Base-by-base conservation (phyloP, 2,888 invertebrate genomes). In the Periphyllus acericola region DNA sequence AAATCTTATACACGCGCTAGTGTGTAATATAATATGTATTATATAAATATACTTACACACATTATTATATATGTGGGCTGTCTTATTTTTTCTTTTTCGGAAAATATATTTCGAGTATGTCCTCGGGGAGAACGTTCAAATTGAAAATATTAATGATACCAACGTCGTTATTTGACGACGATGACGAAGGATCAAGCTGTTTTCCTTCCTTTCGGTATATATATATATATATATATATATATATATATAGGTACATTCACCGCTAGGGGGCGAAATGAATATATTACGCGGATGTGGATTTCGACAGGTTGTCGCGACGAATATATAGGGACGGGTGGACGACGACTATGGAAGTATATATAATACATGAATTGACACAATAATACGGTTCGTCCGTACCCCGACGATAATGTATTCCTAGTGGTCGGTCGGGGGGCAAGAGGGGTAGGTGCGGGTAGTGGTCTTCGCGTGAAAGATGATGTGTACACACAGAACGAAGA, bases 101-200 rank as follows among this genome's bases (percentile, higher is more conserved):
- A 71, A 71, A 71, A 71, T 29, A 6, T 71, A 17, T 71, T 14
- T 21, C 21, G 32, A 14, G 71, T 9, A 21, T 14, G 40, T 66
- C 21, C 66, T 29, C 66, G 17, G 40, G 80, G 80, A 66, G 19
- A 29, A 80, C 36, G 66, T 66, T 80, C 80, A 40, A 80, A 80
- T 68, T 66, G 40, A 66, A 66, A 66, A 80, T 66, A 80, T 80
- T 80, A 80, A 80, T 80, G 80, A 80, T 40, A 80, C 80, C 66
- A 40, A 60, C 29, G 40, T 21, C 66, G 29, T 40, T 40, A 66
- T 80, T 80, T 60, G 40, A 66, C 60, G 25, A 78, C 34, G 52
- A 32, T 29, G 79, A 71, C 32, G 71, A 55, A 80, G n/a, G 66
- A 80, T 66, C 80, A 29, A n/a, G 66, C 80, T 17, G 17, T 66